phyloP scores from a whole-genome alignment of 2,113 vertebrate genomes.

The human (Homo sapiens) region GRCh38 chr11:86187501-86188000 shows the following conservation, averaged over 20 bases:
- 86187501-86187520: background rate
- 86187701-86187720: background rate
- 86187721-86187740: background rate
- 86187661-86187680: background rate
- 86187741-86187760: background rate
- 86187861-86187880: too few relatives aligned
- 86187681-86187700: background rate
- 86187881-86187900: too few relatives aligned
- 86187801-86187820: background rate
- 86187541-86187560: background rate
- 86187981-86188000: too few relatives aligned
- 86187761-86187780: background rate
- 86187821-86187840: background rate
- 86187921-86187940: too few relatives aligned
- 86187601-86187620: background rate
- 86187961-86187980: too few relatives aligned
- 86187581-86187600: constrained; percentile 9
- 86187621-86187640: background rate
- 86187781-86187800: background rate
- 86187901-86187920: too few relatives aligned
- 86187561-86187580: background rate
- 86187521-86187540: constrained; percentile 23
- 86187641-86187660: background rate
- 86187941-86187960: too few relatives aligned
- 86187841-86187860: background rate